phyloP scores from a whole-genome alignment of 2,113 vertebrate genomes.

The Platysternon megacephalum region DNA sequence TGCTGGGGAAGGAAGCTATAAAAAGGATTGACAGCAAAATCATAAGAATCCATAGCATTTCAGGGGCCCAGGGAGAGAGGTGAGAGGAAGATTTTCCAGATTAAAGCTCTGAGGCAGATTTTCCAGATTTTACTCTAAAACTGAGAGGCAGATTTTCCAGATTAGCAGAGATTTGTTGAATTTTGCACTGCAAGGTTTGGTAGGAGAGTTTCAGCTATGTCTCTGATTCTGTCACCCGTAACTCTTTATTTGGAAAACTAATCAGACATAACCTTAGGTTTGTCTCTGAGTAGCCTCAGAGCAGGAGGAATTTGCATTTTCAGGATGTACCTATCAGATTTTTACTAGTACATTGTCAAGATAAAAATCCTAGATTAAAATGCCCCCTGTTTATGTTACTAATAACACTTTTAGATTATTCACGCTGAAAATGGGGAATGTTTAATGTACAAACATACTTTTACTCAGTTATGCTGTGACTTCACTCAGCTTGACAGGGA shows the following conservation, averaged over 20 bases:
- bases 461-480: conserved; percentile 56
- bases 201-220: background rate
- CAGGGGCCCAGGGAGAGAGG: background rate
- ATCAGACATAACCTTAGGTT: background rate
- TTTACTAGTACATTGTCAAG: background rate
- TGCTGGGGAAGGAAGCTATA: background rate
- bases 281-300: background rate
- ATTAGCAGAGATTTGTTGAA: background rate
- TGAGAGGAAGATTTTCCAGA: background rate
- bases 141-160: background rate
- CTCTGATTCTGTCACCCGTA: background rate
- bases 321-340: background rate
- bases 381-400: background rate
- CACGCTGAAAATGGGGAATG: conserved; percentile 44
- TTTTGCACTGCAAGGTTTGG: background rate
- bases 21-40: background rate
- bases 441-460: conserved; percentile 59
- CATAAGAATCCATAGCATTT: background rate
- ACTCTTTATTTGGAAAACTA: background rate
- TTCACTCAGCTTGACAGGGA: conserved; percentile 56
- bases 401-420: conserved; percentile 41
- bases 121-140: background rate
- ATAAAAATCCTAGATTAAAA: conserved; percentile 28
- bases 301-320: background rate
- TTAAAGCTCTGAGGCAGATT: background rate